These are phyloP conservation scores for Sericinus montela DNA, from an alignment of 2,888 invertebrate genomes.

Conservation along the genomic window DNA sequence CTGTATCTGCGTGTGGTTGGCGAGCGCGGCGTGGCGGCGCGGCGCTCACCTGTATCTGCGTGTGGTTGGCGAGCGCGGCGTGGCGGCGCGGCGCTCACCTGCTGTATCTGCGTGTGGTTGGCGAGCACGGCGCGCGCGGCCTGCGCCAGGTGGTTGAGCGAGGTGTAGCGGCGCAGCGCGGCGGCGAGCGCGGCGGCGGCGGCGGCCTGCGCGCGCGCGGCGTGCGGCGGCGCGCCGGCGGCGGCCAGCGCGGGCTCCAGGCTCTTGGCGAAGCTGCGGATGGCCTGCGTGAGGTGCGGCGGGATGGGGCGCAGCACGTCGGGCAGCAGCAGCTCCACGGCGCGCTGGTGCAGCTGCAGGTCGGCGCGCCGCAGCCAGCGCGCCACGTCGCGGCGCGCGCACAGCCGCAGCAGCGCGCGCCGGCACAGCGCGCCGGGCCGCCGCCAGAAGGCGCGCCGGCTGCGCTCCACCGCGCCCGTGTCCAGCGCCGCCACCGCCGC, in stretches of 20 bases:
- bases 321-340: slow-evolving; percentile 97
- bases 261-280: slow-evolving; percentile 71
- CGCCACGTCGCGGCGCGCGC: slow-evolving; percentile 80
- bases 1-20: neutral
- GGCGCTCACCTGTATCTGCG: too few relatives aligned
- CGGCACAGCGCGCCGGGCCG: slow-evolving; percentile 92
- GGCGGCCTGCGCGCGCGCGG: slow-evolving; percentile 87
- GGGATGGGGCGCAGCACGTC: slow-evolving; percentile 97
- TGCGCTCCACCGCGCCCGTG: slow-evolving; percentile 92
- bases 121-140: slow-evolving; percentile 97
- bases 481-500: slow-evolving; percentile 95
- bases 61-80: neutral
- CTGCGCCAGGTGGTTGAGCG: slow-evolving; percentile 97
- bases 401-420: slow-evolving; percentile 89
- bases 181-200: slow-evolving; percentile 97
- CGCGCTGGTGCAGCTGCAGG: slow-evolving; percentile 95
- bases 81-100: slow-evolving; percentile 70
- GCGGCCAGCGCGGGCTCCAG: slow-evolving; percentile 93
- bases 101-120: slow-evolving; percentile 95
- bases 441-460: slow-evolving; percentile 97
- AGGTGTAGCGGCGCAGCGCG: slow-evolving; percentile 96
- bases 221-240: slow-evolving; percentile 89
- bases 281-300: slow-evolving; percentile 93
- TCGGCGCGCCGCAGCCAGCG: slow-evolving; percentile 91
- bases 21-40: neutral